Base-by-base conservation (phyloP, 1,140 invertebrate species). In the Temnothorax nylanderi region DNA sequence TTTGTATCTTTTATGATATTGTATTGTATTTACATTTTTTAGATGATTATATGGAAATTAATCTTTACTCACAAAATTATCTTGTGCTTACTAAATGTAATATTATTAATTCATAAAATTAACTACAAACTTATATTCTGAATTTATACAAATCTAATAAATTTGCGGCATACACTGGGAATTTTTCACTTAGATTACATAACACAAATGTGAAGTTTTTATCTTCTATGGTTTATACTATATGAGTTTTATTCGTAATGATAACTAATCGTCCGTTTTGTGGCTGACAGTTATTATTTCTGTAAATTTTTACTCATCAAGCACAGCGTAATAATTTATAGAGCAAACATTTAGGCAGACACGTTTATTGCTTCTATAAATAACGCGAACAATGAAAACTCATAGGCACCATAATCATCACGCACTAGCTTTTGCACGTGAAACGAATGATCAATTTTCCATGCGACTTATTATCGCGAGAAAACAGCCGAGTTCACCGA, bases 361-460 rank as follows among this genome's bases (percentile, higher is more conserved):
- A 56, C 47, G 34, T 69, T 69, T 81, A 56, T 71, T 47, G 47
- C 34, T 71, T 47, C 16, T 26, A 37, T 64, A 44, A 71, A 56
- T 56, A 71, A 71, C 49, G 21, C 65, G 64, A 8, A 21, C 47
- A 56, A 26, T 18, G 34, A 41, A 56, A 81, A 26, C 21, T 34
- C 41, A 6, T 62, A 34, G 41, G 41, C 8, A 47, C 41, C 58
- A 37, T 32, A 54, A 69, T 51, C 21, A 26, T 26, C 34, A n/a
- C 64, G 49, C 32, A 51, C 34, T 13, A 8, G 62, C 47, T 69
- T 56, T 44, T 13, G 21, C 51, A 44, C 16, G 34, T 44, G 5
- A 60, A 71, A 71, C n/a, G 34, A 81, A 81, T 58, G 78, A 81
- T 71, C 49, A 67, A 80, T 80, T 71, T 65, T 69, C 34, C 64